Evolutionary conservation across 2,888 invertebrate genomes (phyloP).

Genomic region (Scaptomyza reducta): DNA sequence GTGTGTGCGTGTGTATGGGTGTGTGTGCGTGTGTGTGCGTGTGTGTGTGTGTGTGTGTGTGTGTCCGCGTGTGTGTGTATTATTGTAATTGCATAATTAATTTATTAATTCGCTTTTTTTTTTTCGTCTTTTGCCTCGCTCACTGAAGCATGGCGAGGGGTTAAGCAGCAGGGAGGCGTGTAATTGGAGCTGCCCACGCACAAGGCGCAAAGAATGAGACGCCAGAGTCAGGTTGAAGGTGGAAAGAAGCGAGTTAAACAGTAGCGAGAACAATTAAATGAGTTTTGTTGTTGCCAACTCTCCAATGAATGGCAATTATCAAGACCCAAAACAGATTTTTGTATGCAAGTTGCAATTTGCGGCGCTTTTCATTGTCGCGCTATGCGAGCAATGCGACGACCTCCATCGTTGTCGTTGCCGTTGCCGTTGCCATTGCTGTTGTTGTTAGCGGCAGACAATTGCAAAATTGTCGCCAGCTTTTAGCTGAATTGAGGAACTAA

Average conservation of each 20-base stretch:
- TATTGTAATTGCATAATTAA: conserved; percentile 80
- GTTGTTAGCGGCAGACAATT: conserved; percentile 60
- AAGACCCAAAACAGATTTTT: conserved; percentile 73
- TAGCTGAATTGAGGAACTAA: conserved; percentile 37
- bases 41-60: no score
- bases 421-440: not conserved
- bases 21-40: no score
- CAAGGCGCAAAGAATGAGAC: conserved; percentile 8
- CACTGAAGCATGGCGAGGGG: conserved; percentile 64
- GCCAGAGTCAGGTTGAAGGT: conserved; percentile 59
- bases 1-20: no score
- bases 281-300: conserved; percentile 7
- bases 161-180: conserved; percentile 47
- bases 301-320: conserved; percentile 67
- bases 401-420: conserved; percentile 65
- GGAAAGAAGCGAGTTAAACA: conserved; percentile 38
- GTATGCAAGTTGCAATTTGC: conserved; percentile 76
- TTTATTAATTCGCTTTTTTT: conserved; percentile 78
- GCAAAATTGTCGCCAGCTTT: conserved; percentile 82
- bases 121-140: conserved; percentile 34
- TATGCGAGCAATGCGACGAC: conserved; percentile 73
- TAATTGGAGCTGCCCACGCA: conserved; percentile 77
- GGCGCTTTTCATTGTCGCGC: conserved; percentile 78
- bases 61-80: conserved; percentile 45
- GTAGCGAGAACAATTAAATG: conserved; percentile 73